Base-by-base conservation (phyloP, 2,888 invertebrate genomes). In the Sthenelais limicola region DNA sequence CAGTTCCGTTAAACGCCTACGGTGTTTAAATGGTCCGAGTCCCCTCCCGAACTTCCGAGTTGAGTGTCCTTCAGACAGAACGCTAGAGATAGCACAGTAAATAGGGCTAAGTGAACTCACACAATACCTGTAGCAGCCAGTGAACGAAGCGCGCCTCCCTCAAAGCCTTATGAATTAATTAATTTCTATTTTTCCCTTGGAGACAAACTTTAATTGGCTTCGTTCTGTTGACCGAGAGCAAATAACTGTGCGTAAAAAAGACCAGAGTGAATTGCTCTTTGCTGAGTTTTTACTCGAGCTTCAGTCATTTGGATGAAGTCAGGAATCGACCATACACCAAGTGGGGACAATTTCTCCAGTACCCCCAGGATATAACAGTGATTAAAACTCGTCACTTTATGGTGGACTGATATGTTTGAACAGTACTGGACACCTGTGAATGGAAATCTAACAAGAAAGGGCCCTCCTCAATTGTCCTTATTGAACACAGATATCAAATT, bases 201-300 rank as follows among this genome's bases (percentile, higher is more conserved):
- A 62, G 35, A 15, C 62, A 33, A 7, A 26, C 38, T 38, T 62
- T 62, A 62, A 62, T 62, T 62, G 62, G 38, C 62, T 62, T 62
- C 62, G 62, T 62, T 62, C 43, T 62, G 62, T 62, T 62, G 62
- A 62, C 62, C 43, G 62, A 38, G 62, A 62, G 62, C 43, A 62
- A 35, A 62, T 62, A 62, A 62, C 43, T 62, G 38, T 9, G 24
- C 62, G 26, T 35, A 62, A 62, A 62, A 62, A 62, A n/a, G n/a
- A n/a, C n/a, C 38, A 62, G 24, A 43, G 43, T 43, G 38, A 62
- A 62, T 43, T 43, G 62, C 62, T 62, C 43, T 38, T 62, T 24
- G 26, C 28, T 38, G 62, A 26, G 15, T 62, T 62, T 62, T 62
- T 35, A 38, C 26, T 24, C 43, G 62, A 38, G 62, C 38, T 35